phyloP scores from a whole-genome alignment of 2,113 vertebrate genomes.

The Calidris pugnax region DNA sequence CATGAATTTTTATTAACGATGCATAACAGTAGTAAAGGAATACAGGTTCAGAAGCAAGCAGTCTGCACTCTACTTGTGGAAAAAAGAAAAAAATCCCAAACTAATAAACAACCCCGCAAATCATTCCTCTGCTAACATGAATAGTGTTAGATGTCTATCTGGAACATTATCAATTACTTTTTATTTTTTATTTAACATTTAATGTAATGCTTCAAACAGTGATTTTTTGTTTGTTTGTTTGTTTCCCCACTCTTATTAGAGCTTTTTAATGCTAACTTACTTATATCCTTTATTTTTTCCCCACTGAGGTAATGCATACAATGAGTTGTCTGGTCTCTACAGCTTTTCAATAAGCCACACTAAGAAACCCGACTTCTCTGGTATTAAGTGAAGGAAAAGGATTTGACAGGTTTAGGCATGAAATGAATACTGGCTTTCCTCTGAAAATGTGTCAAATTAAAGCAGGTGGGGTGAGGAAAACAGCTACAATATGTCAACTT shows the following conservation, averaged over 20 bases:
- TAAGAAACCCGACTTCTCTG: not conserved
- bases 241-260: not conserved
- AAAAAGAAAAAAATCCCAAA: not conserved
- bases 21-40: not conserved
- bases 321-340: not conserved
- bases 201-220: not conserved
- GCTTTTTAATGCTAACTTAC: not conserved
- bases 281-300: not conserved
- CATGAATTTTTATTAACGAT: not conserved
- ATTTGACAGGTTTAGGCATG: constrained; percentile 39
- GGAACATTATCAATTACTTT: not conserved
- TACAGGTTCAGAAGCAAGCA: not conserved
- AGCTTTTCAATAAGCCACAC: not conserved
- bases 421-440: constrained; percentile 33
- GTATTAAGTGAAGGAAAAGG: constrained; percentile 5
- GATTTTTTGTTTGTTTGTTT: not conserved
- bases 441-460: constrained; percentile 58
- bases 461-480: constrained; percentile 52
- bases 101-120: not conserved
- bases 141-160: not conserved
- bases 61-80: not conserved
- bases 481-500: constrained; percentile 58
- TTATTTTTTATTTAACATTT: not conserved
- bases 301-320: not conserved
- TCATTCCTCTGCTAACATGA: not conserved